These are phyloP conservation scores for Julus scanicus DNA, from an alignment of 2,888 invertebrate species.

Conservation along the genomic window DNA sequence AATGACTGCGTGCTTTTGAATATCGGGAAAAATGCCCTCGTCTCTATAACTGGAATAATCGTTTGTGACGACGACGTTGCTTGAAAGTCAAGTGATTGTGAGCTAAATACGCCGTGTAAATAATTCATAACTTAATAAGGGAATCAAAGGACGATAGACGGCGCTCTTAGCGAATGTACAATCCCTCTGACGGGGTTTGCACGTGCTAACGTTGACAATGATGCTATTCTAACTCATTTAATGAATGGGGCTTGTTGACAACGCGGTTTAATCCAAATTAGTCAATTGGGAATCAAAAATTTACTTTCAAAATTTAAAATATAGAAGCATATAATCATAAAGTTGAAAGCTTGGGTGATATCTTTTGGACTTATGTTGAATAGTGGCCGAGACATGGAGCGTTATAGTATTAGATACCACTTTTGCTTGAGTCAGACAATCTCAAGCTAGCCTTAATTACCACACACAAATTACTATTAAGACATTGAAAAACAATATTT, in stretches of 20 bases:
- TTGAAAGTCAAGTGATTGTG: slow-evolving; percentile 21
- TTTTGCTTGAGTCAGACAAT: too few relatives aligned
- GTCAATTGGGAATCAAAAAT: background rate
- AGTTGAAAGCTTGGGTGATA: too few relatives aligned
- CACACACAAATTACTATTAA: too few relatives aligned
- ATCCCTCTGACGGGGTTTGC: background rate
- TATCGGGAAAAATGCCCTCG: slow-evolving; percentile 14
- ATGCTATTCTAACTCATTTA: background rate
- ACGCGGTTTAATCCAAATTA: background rate
- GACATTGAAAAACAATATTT: too few relatives aligned
- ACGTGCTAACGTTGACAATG: background rate
- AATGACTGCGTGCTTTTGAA: background rate
- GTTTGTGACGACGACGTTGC: slow-evolving; percentile 20
- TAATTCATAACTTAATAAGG: slow-evolving; percentile 47
- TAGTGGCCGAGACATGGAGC: too few relatives aligned
- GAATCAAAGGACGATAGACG: slow-evolving; percentile 26
- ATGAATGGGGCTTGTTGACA: background rate
- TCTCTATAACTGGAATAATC: background rate
- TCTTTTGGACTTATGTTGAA: too few relatives aligned
- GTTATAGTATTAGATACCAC: too few relatives aligned
- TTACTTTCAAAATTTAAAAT: background rate
- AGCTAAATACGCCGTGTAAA: slow-evolving; percentile 43
- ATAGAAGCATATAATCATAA: background rate
- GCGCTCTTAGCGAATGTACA: background rate
- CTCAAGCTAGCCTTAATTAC: too few relatives aligned